Percentiles rank a stretch among this genome's conserved stretches.
Conservation (phyloP, 2,888 invertebrate species). For the Gortyna flavago region DNA sequence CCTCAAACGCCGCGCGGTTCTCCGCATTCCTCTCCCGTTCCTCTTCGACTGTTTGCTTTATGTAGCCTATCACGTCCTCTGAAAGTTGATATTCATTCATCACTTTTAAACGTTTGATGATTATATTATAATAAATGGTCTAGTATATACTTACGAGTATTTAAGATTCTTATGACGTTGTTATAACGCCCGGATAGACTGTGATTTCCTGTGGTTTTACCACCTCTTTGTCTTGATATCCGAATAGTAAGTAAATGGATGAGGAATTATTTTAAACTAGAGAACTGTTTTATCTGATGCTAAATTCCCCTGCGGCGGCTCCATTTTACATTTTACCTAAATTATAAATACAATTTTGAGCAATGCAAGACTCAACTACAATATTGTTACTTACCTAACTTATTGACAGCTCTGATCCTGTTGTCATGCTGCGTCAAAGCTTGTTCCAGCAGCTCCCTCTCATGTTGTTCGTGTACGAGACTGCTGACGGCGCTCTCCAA, state of each 20-base stretch:
- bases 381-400: constrained; percentile 74
- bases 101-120: neutral
- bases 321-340: neutral
- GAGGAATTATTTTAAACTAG: neutral
- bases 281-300: neutral
- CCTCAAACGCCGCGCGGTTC: constrained; percentile 79
- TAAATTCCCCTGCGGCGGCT: neutral
- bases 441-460: constrained; percentile 85
- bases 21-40: constrained; percentile 83
- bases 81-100: constrained; percentile 4
- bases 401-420: constrained; percentile 80
- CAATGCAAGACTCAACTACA: neutral
- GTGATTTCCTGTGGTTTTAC: neutral
- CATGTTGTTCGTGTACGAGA: constrained; percentile 85
- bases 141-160: neutral
- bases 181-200: neutral
- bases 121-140: neutral
- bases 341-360: neutral
- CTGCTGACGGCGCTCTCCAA: constrained; percentile 87
- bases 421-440: constrained; percentile 85
- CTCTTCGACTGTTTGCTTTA: constrained; percentile 84
- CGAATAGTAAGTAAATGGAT: neutral
- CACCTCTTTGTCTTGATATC: neutral
- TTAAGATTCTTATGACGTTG: neutral
- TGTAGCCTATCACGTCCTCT: constrained; percentile 86